Base-by-base conservation (phyloP, 2,113 vertebrate genomes). In the Daubentonia madagascariensis region DNA sequence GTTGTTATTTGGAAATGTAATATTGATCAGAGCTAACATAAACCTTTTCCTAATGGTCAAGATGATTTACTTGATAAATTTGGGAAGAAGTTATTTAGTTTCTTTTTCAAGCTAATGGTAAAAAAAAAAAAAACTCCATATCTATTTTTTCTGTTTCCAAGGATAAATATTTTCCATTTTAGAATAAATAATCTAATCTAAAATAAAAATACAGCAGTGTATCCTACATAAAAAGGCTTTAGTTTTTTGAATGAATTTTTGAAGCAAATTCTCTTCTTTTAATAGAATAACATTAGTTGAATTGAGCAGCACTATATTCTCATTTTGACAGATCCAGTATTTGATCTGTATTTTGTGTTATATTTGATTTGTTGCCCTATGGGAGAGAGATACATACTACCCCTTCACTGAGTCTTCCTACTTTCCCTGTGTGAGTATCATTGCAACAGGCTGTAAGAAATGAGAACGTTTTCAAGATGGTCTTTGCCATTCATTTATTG, bases 221-320 rank as follows among this genome's bases (percentile, higher is more conserved):
- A 75, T 96, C 16, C 28, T 79, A 65, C 40, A 78, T 70, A 61
- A 68, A 80, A 91, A 65, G 23, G 0, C 28, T 94, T 92, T 6
- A 54, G 17, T 43, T 57, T 48, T 48, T 70, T 61, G 0, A 76
- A 87, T n/a, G 45, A 25, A 73, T 30, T 90, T 91, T 81, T 63
- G 28, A 90, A 94, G 14, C 50, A 9, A 75, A 85, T 75, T 73
- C 40, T 94, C 17, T 85, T 73, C 8, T 75, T 48, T 63, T 61
- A 40, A 14, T 85, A 85, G 6, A 89, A 90, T 50, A 93, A 25
- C 10, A 75, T 68, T 83, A 80, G 20, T 85, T 92, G 6, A 37
- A 80, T 70, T 86, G 72, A 96, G 43, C 80, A 52, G 90, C 54
- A 80, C 30, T 91, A 22, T 73, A 95, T 96, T 89, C n/a, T 96